A percentile compares a stretch with the other conserved stretches of the same genome.
These are phyloP conservation scores for Allophyes oxyacanthae DNA, from an alignment of 2,888 invertebrate genomes.

Conservation along the genomic window DNA sequence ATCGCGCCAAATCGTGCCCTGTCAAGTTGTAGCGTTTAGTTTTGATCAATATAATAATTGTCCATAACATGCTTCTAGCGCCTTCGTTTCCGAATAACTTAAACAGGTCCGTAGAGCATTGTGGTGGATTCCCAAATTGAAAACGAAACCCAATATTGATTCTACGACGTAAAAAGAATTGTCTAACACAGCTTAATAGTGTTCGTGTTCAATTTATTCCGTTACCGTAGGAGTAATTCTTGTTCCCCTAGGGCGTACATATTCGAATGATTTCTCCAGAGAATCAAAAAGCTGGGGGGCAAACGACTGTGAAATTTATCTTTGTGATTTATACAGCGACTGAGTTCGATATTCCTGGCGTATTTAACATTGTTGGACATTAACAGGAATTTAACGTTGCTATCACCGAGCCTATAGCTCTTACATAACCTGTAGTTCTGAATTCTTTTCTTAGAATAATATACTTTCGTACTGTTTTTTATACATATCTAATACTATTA, in stretches of 20 bases:
- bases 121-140: conserved; percentile 1
- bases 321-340: conserved; percentile 49
- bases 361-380: conserved; percentile 30
- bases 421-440: too few relatives aligned
- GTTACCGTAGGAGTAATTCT: conserved; percentile 42
- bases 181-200: conserved; percentile 31
- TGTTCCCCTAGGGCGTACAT: conserved; percentile 40
- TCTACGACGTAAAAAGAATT: conserved; percentile 20
- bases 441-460: conserved; percentile 2
- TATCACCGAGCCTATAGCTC: too few relatives aligned
- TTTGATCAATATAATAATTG: too few relatives aligned
- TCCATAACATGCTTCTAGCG: too few relatives aligned
- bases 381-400: conserved; percentile 8
- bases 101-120: conserved; percentile 1
- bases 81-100: background rate
- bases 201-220: conserved; percentile 45
- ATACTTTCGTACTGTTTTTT: background rate
- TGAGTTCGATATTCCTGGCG: conserved; percentile 35
- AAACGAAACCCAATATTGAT: conserved; percentile 3
- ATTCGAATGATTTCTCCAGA: conserved; percentile 61
- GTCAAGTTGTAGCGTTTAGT: too few relatives aligned
- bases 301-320: conserved; percentile 52
- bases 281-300: conserved; percentile 41
- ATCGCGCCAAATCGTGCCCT: too few relatives aligned
- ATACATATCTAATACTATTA: background rate